Percentiles rank a stretch among this genome's conserved stretches.
These are phyloP conservation scores for Dolichotis patagonum DNA, from an alignment of 2,113 vertebrate species.

Conservation along the genomic window DNA sequence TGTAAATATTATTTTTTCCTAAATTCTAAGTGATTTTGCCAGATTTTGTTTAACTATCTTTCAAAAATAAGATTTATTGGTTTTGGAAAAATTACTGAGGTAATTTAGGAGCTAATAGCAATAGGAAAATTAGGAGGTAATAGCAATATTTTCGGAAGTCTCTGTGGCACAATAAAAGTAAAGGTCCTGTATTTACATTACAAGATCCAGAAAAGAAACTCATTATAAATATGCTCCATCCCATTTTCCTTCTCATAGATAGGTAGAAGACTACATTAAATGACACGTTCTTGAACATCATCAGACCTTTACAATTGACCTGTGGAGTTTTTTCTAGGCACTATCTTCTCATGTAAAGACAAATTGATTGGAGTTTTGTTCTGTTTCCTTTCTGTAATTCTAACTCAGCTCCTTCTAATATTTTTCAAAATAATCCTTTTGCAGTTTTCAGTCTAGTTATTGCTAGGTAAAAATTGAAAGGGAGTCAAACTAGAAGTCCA, in stretches of 20 bases:
- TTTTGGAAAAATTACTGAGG: slow-evolving; percentile 30
- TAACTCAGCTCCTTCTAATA: not conserved
- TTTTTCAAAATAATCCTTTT: slow-evolving; percentile 40
- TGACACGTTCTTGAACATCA: not conserved
- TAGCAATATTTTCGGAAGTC: slow-evolving; percentile 4
- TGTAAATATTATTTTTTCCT: slow-evolving; percentile 42
- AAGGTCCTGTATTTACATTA: slow-evolving; percentile 15
- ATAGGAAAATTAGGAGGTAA: not conserved
- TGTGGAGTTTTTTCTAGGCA: not conserved
- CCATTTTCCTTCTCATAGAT: not conserved
- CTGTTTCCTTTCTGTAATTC: not conserved
- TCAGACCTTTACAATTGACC: not conserved
- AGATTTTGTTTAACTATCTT: slow-evolving; percentile 34
- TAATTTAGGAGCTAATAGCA: not conserved
- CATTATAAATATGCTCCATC: not conserved
- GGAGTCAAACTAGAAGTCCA: slow-evolving; percentile 21
- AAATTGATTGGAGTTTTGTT: not conserved
- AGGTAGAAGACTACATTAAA: not conserved
- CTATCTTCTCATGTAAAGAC: not conserved
- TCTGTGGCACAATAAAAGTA: slow-evolving; percentile 24
- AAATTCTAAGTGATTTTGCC: slow-evolving; percentile 33
- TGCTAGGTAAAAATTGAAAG: slow-evolving; percentile 49
- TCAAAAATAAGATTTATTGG: slow-evolving; percentile 29
- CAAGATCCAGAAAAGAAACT: slow-evolving; percentile 42
- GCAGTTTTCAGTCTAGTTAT: slow-evolving; percentile 45